phyloP scores from a whole-genome alignment of 2,113 vertebrate species.

The Rhadina sibilatrix region DNA sequence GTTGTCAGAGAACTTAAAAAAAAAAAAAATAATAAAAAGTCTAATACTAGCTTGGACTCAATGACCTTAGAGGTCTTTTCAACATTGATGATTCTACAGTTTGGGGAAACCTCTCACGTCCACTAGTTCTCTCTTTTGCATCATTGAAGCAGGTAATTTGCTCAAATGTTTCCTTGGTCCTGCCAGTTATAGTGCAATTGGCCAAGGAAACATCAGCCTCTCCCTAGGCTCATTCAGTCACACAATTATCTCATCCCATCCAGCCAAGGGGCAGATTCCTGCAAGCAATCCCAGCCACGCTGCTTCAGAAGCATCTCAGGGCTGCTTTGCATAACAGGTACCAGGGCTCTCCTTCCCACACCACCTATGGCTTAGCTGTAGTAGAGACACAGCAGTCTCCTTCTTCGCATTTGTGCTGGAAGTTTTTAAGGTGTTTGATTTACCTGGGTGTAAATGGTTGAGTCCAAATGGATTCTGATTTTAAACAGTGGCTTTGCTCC shows the following conservation, averaged over 20 bases:
- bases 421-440: not conserved
- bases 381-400: not conserved
- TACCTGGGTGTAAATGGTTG: slow-evolving; percentile 93
- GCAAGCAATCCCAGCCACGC: not conserved
- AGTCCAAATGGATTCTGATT: slow-evolving; percentile 87
- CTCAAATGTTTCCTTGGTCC: not conserved
- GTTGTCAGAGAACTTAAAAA: not conserved
- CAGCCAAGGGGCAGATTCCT: not conserved
- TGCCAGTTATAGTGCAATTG: not conserved
- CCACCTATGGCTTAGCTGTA: not conserved
- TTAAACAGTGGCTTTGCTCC: slow-evolving; percentile 90
- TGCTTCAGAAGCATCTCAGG: not conserved
- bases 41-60: not conserved
- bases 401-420: not conserved
- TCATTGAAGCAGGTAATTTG: not conserved
- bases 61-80: not conserved
- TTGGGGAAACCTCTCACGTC: not conserved
- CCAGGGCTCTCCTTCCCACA: not conserved
- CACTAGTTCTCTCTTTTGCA: not conserved
- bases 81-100: not conserved
- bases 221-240: not conserved
- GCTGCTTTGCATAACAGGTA: not conserved
- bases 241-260: not conserved
- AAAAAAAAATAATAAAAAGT: not conserved
- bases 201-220: not conserved